Conservation (phyloP, 2,888 invertebrate species). For the Lagria hirta region DNA sequence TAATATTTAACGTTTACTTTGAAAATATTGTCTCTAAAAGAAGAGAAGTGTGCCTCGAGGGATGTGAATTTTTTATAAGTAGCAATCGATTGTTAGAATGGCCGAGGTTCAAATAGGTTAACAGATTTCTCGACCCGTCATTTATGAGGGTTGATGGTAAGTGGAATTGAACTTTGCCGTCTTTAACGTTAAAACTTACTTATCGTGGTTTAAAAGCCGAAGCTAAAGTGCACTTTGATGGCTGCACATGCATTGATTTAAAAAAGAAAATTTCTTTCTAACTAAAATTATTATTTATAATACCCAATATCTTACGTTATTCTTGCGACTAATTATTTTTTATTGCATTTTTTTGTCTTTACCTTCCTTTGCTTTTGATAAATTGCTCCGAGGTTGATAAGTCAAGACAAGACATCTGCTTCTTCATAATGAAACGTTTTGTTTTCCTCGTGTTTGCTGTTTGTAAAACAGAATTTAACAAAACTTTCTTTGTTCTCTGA, state of each 20-base stretch:
- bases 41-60: constrained; percentile 8
- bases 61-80: constrained; percentile 20
- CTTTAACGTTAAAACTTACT: constrained; percentile 25
- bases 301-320: too few species aligned
- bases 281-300: too few species aligned
- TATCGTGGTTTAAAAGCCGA: constrained; percentile 22
- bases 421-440: constrained; percentile 34
- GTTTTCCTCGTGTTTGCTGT: constrained; percentile 28
- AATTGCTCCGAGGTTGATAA: constrained; percentile 29
- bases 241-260: too few species aligned
- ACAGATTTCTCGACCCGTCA: constrained; percentile 30
- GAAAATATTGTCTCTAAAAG: constrained; percentile 13
- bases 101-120: constrained; percentile 25
- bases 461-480: constrained; percentile 34
- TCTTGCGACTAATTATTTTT: too few species aligned
- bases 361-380: constrained; percentile 18
- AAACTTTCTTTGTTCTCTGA: constrained; percentile 30
- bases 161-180: constrained; percentile 26
- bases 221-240: constrained; percentile 19
- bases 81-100: constrained; percentile 14
- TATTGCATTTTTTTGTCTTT: constrained; percentile 18
- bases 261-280: too few species aligned
- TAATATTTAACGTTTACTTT: constrained; percentile 15
- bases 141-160: constrained; percentile 30
- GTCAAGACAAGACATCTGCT: constrained; percentile 32